Evolutionary conservation across 1,140 invertebrate genomes (phyloP), one percentile per base, ranked within the genome.

Genomic region (Onthophagus taurus): DNA sequence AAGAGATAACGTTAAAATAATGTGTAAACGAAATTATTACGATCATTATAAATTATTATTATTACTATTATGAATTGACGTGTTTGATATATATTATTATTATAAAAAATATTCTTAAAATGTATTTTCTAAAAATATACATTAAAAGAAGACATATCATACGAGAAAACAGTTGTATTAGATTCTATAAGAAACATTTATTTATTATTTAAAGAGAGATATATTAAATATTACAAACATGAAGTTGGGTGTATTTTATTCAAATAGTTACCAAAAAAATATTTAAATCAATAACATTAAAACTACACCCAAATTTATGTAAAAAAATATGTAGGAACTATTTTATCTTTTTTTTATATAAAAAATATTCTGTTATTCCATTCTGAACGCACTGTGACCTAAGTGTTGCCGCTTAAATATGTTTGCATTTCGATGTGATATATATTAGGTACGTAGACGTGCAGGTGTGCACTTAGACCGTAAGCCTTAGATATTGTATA

Each of bases 371-470:
- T n/a, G n/a, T n/a, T n/a, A n/a, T n/a, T n/a, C n/a, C n/a, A n/a
- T n/a, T n/a, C n/a, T n/a, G n/a, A 7, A 39, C 38, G 48, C 48
- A 49, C 44, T 21, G 31, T 47, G 38, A 50, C 26, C 44, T 12
- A 33, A 45, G 38, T 50, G 49, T 56, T 53, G 47, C 50, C 37
- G 56, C 58, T 60, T 60, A 31, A 52, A 53, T 51, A 50, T 49
- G 49, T 54, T 54, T 50, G 52, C 54, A 54, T 58, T 57, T 60
- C 52, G 58, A 60, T 60, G 56, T 60, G 58, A 60, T 60, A 60
- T 45, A 36, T 48, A 23, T 50, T 48, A 48, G 31, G 45, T 34
- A 34, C 18, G 6, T 7, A 7, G n/a, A 7, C 6, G 23, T 26
- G 23, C 23, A 26, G 6, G 6, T 26, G 23, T 26, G 23, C 23